Percentiles rank a stretch among this genome's conserved stretches.
phyloP scores from a whole-genome alignment of 2,797 vertebrate species.

The Pygocentrus nattereri region DNA sequence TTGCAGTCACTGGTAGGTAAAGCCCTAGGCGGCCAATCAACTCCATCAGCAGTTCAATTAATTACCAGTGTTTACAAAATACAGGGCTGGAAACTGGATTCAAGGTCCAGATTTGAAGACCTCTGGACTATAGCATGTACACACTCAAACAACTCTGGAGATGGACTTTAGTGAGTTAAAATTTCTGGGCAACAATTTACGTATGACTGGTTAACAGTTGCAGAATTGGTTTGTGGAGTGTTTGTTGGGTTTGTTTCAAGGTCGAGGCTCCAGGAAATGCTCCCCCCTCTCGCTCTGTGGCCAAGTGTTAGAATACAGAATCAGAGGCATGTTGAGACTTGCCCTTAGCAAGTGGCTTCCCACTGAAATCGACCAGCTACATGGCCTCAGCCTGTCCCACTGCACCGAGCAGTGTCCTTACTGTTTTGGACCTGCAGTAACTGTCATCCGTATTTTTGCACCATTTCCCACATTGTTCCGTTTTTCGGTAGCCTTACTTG shows the following conservation, averaged over 20 bases:
- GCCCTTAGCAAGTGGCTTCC: constrained; percentile 38
- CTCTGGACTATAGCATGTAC: not conserved
- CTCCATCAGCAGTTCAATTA: no score
- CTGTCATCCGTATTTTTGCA: constrained; percentile 6
- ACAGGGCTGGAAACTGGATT: no score
- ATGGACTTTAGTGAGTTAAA: not conserved
- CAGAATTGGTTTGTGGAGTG: not conserved
- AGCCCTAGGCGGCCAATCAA: no score
- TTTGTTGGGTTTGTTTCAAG: constrained; percentile 31
- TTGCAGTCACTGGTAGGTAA: no score
- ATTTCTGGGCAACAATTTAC: not conserved
- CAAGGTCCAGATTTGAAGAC: no score
- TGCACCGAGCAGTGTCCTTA: constrained; percentile 1
- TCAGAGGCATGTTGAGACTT: constrained; percentile 56
- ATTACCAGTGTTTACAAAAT: no score
- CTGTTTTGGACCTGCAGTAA: constrained; percentile 7
- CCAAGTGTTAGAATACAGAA: not conserved
- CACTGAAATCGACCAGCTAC: constrained; percentile 19
- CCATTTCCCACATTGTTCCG: constrained; percentile 35
- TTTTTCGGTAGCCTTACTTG: constrained; percentile 40
- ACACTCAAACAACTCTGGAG: not conserved
- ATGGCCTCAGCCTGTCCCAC: constrained; percentile 13
- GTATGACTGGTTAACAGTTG: not conserved
- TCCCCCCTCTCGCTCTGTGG: constrained; percentile 48
- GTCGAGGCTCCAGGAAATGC: constrained; percentile 42